phyloP scores from a whole-genome alignment of 2,888 invertebrate species.

The Trichacis sp. region DNA sequence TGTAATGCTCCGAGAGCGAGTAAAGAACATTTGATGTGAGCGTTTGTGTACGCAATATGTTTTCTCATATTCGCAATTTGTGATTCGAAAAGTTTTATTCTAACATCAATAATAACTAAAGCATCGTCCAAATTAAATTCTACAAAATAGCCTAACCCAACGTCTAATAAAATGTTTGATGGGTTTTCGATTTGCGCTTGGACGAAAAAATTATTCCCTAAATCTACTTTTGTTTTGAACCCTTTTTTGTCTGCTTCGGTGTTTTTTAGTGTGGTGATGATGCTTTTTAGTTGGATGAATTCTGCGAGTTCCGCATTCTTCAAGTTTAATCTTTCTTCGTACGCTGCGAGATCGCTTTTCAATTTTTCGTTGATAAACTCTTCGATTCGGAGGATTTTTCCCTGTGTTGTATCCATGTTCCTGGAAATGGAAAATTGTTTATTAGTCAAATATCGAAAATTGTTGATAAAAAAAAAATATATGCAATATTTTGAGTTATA shows the following conservation, averaged over 20 bases:
- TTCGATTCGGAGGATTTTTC: constrained; percentile 72
- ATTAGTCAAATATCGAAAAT: not conserved
- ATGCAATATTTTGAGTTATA: no score
- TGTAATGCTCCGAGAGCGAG: constrained; percentile 77
- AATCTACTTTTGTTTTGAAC: constrained; percentile 79
- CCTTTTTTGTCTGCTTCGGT: constrained; percentile 71
- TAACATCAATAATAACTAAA: constrained; percentile 77
- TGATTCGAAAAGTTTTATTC: constrained; percentile 75
- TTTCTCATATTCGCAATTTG: constrained; percentile 75
- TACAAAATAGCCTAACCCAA: constrained; percentile 82
- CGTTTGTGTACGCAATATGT: constrained; percentile 79
- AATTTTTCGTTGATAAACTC: constrained; percentile 83
- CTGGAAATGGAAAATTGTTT: not conserved
- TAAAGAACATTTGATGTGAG: constrained; percentile 83
- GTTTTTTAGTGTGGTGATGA: constrained; percentile 76
- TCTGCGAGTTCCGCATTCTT: constrained; percentile 79
- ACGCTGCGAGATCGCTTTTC: constrained; percentile 76
- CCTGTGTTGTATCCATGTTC: constrained; percentile 30
- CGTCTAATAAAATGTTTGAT: constrained; percentile 76
- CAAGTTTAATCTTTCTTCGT: constrained; percentile 74
- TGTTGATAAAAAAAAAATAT: no score
- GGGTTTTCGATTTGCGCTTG: constrained; percentile 80
- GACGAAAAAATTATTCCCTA: constrained; percentile 88
- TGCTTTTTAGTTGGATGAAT: constrained; percentile 76
- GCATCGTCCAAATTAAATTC: constrained; percentile 82